Evolutionary conservation across 2,888 invertebrate genomes (phyloP).

Genomic region (Dolichopus griseipennis): DNA sequence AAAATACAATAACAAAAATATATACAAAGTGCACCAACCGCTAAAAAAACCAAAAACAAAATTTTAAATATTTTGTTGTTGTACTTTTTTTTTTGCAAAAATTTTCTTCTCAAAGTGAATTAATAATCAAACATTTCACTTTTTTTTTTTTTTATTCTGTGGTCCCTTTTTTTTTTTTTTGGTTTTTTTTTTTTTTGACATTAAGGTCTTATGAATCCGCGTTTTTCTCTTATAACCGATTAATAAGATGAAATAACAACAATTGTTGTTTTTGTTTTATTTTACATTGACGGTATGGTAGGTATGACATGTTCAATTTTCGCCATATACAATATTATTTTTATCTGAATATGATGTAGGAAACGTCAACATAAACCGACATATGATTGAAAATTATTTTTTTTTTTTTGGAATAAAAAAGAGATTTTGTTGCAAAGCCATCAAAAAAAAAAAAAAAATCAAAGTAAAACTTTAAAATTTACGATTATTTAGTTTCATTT

Average conservation of each 20-base stretch:
- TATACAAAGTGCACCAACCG: background rate
- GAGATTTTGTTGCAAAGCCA: too few relatives aligned
- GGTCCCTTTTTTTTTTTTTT: background rate
- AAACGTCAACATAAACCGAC: slow-evolving; percentile 6
- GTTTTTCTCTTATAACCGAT: background rate
- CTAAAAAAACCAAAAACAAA: background rate
- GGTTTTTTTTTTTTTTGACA: background rate
- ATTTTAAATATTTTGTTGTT: background rate
- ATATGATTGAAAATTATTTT: slow-evolving; percentile 3
- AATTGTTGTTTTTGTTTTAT: background rate
- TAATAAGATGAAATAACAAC: background rate
- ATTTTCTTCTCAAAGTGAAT: slow-evolving; percentile 1
- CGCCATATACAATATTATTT: background rate
- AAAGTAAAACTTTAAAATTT: too few relatives aligned
- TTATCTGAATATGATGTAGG: slow-evolving; percentile 5
- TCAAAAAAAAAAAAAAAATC: too few relatives aligned
- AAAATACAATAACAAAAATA: background rate
- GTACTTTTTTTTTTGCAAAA: background rate
- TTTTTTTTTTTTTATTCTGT: background rate
- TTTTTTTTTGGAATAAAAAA: too few relatives aligned
- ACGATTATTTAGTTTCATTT: background rate
- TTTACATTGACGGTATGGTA: background rate
- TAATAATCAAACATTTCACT: slow-evolving; percentile 4
- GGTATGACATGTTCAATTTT: slow-evolving; percentile 3
- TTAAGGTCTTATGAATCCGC: background rate